Base-by-base conservation (phyloP, 2,113 vertebrate genomes). In the Anser cygnoides region DNA sequence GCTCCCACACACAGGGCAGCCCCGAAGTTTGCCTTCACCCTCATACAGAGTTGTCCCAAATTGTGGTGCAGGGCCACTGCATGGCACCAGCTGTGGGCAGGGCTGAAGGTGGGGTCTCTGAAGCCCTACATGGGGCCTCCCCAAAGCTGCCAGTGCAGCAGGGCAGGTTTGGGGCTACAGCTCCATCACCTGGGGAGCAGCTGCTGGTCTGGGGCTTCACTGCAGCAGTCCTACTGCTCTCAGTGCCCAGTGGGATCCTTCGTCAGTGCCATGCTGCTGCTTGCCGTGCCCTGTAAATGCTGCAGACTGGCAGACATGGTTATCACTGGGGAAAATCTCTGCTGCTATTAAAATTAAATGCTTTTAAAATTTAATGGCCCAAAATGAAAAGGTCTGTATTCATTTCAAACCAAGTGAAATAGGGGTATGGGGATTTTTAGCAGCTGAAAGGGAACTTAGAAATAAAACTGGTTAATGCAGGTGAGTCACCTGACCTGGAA, bases 141-240 rank as follows among this genome's bases (percentile, higher is more conserved):
- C 49, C 22, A 50, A 50, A 25, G 49, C 22, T 23, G 49, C 49
- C 22, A 23, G 3, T 50, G 49, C 49, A 50, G 49, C 49, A 50
- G 50, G 50, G 50, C 50, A 52, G 62, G 26, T 16, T 11, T 28
- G 28, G 39, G 37, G 39, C 39, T 65, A 28, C 39, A 65, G 20
- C 62, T 65, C 28, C 26, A 2, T 65, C 37, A 52, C 50, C 50
- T 52, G 46, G 44, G 23, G n/a, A 83, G 68, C 35, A 50, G 74
- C 75, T 43, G 10, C 41, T 17, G 28, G 28, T 29, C 20, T 1
- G 9, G 61, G 2, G 2, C 63, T 35, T 39, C 33, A 10, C 39
- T 3, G 0, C 4, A 11, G 14, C 2, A 8, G 59, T 55, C 52
- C 43, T 23, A 26, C 13, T 8, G 2, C 31, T 33, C 2, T 1